Evolutionary conservation across 1,140 invertebrate species (phyloP).

Genomic region (Drosophila sturtevanti): DNA sequence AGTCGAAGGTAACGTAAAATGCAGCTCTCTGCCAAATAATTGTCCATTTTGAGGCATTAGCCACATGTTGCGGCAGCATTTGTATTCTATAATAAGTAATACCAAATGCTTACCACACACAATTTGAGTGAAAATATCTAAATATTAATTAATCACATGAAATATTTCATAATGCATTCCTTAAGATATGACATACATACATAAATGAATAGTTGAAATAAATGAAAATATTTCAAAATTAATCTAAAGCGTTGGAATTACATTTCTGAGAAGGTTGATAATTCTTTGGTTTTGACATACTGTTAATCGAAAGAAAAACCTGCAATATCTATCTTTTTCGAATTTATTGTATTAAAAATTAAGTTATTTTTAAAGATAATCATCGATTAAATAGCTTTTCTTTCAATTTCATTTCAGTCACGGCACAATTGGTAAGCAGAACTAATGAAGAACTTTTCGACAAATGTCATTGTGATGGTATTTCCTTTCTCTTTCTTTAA

Average conservation of each 20-base stretch:
- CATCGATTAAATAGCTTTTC: too few species aligned
- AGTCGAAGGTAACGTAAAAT: background rate
- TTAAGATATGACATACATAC: background rate
- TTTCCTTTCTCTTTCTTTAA: background rate
- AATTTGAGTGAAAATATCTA: background rate
- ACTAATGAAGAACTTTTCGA: background rate
- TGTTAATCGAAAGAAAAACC: too few species aligned
- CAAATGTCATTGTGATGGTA: background rate
- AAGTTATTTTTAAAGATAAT: too few species aligned
- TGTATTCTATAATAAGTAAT: background rate
- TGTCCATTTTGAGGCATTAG: conserved; percentile 14
- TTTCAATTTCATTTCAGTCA: background rate
- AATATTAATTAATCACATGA: background rate
- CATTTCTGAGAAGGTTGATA: too few species aligned
- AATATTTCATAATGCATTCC: background rate
- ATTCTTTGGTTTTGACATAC: too few species aligned
- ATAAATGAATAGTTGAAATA: too few species aligned
- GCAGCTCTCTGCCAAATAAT: conserved; percentile 6
- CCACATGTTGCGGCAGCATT: conserved; percentile 10
- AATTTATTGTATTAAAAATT: too few species aligned
- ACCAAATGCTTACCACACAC: background rate
- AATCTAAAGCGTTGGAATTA: too few species aligned
- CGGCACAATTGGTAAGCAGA: background rate
- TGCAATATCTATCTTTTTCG: too few species aligned
- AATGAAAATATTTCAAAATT: too few species aligned